A percentile compares a stretch with the other conserved stretches of the same genome.
Conservation (phyloP, 2,888 invertebrate species). For the Drymonia ruficornis region DNA sequence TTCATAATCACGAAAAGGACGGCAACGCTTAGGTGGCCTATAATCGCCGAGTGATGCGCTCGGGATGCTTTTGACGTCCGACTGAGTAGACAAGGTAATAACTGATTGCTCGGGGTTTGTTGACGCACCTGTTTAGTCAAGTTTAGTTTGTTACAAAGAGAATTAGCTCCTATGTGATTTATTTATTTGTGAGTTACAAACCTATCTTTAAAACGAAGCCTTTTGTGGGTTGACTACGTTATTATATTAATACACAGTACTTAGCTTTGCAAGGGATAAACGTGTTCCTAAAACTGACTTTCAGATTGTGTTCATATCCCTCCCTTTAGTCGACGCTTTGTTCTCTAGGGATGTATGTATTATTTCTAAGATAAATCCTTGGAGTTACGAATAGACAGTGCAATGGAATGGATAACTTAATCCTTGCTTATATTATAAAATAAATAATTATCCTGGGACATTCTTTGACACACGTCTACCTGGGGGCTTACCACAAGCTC, state of each 20-base stretch:
- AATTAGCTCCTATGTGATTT: too few relatives aligned
- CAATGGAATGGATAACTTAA: conserved; percentile 8
- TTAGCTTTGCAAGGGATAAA: background rate
- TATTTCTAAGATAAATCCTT: conserved; percentile 50
- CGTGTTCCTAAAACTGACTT: conserved; percentile 7
- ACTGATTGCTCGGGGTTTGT: too few relatives aligned
- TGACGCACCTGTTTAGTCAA: too few relatives aligned
- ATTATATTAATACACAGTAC: background rate
- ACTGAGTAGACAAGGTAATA: too few relatives aligned
- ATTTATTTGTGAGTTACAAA: background rate
- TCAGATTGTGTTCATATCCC: conserved; percentile 29
- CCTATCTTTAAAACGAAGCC: background rate
- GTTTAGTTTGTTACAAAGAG: too few relatives aligned
- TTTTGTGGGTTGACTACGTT: background rate
- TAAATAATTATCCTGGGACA: too few relatives aligned
- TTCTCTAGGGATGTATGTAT: conserved; percentile 55
- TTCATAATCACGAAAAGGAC: too few relatives aligned
- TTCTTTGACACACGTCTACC: too few relatives aligned
- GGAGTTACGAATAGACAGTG: conserved; percentile 29
- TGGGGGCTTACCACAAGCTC: too few relatives aligned
- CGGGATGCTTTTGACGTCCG: too few relatives aligned
- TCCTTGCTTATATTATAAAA: background rate
- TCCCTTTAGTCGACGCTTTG: conserved; percentile 51
- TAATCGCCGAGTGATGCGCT: too few relatives aligned
- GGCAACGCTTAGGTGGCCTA: too few relatives aligned